Base-by-base conservation (phyloP, 1,140 invertebrate genomes). In the Bombus terrestris region DNA sequence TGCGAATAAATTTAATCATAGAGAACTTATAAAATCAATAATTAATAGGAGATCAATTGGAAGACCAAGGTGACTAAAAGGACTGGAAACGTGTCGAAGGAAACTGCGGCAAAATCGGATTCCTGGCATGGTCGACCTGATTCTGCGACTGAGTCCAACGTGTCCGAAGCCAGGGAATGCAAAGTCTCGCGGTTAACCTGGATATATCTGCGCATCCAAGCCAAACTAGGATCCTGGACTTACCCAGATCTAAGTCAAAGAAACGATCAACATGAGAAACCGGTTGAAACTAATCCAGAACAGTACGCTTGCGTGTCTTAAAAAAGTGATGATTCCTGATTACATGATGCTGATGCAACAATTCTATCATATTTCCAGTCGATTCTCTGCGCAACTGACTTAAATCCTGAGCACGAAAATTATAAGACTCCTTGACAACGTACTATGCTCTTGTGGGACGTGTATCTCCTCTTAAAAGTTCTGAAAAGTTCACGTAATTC, bases 161-260 rank as follows among this genome's bases (percentile, higher is more conserved):
- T 39, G 28, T n/a, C 37, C 18, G 13, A 9, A 28, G 35, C 15
- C 25, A 57, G 37, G 75, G 59, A 64, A 78, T 72, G 68, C 28
- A 32, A 72, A 59, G 62, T 81, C 37, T 72, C 15, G 68, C 53
- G 69, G 47, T 68, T 72, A 81, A 81, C 69, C 79, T 32, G n/a
- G 37, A 59, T 68, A 37, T 32, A 28, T n/a, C 35, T 6, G 37
- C 35, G 22, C 18, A 25, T n/a, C 8, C 57, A 22, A 35, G n/a
- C 43, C 73, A n/a, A 64, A 32, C 28, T 78, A 28, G 18, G 4
- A 12, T 76, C 39, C 39, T 62, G 13, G 25, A 53, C 53, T 28
- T n/a, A 69, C 32, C 25, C 3, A 69, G 59, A 69, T 15, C 64
- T 25, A 80, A 80, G 32, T 25, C 32, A 13, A 0, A 66, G 41